phyloP scores from a whole-genome alignment of 2,888 invertebrate genomes.

The Archips xylosteana region DNA sequence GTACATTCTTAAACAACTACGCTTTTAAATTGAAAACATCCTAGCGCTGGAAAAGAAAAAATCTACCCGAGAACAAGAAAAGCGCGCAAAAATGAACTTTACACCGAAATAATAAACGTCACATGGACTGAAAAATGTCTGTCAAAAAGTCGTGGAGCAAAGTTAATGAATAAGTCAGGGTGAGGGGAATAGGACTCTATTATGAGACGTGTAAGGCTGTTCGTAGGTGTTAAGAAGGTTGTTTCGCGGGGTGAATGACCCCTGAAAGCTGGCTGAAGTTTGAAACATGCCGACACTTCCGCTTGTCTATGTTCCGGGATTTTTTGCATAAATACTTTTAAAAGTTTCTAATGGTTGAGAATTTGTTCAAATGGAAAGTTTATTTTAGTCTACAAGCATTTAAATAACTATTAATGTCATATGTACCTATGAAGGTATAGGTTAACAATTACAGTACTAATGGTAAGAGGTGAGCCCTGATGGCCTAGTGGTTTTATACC shows the following conservation, averaged over 20 bases:
- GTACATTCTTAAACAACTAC: conserved; percentile 38
- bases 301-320: conserved; percentile 62
- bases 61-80: conserved; percentile 42
- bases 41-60: conserved; percentile 41
- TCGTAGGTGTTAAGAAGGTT: conserved; percentile 42
- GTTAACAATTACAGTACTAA: too few species aligned
- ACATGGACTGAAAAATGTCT: conserved; percentile 57
- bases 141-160: conserved; percentile 53
- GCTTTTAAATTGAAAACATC: conserved; percentile 40
- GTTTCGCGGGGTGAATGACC: conserved; percentile 72
- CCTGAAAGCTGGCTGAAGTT: conserved; percentile 76
- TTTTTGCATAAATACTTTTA: conserved; percentile 44
- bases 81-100: conserved; percentile 55
- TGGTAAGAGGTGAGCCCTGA: too few species aligned
- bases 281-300: conserved; percentile 76
- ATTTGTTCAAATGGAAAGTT: conserved; percentile 17
- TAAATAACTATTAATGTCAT: too few species aligned
- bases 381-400: background rate
- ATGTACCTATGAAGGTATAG: too few species aligned
- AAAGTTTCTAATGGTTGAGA: conserved; percentile 24
- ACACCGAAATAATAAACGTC: conserved; percentile 49
- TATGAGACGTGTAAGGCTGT: conserved; percentile 47
- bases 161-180: conserved; percentile 31
- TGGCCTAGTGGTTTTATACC: too few species aligned
- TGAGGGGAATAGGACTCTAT: conserved; percentile 55